Conservation (phyloP, 2,113 vertebrate species). For the Genyomyrus donnyi region DNA sequence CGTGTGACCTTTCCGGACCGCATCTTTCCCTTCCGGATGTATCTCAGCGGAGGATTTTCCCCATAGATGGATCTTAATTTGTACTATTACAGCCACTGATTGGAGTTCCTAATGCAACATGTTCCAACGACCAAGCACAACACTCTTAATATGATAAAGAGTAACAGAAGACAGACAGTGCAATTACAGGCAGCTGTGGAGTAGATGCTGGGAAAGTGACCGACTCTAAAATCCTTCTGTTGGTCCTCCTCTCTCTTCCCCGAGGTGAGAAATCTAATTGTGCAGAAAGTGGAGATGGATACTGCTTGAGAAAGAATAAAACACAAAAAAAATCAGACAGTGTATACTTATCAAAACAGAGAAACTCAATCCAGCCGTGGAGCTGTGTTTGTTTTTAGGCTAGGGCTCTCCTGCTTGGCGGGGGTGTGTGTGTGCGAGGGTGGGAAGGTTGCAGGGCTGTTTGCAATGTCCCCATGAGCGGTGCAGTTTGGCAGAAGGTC, state of each 20-base stretch:
- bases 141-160: background rate
- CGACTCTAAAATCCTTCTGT: constrained; percentile 16
- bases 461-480: background rate
- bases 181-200: background rate
- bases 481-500: background rate
- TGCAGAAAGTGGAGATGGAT: background rate
- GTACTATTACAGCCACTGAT: background rate
- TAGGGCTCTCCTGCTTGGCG: background rate
- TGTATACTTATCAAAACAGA: background rate
- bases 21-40: background rate
- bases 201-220: constrained; percentile 13
- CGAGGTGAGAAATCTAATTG: constrained; percentile 1
- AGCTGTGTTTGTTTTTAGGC: background rate
- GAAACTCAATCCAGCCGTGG: background rate
- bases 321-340: background rate
- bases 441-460: background rate
- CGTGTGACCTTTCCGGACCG: background rate
- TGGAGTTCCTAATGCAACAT: background rate
- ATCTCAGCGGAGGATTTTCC: background rate
- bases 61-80: background rate
- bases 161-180: background rate
- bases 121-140: background rate
- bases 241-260: constrained; percentile 16
- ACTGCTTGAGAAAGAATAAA: background rate
- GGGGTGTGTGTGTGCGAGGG: background rate